Evolutionary conservation across 2,113 vertebrate species (phyloP), one percentile per base, ranked within the genome.

Genomic region (Riparia riparia): DNA sequence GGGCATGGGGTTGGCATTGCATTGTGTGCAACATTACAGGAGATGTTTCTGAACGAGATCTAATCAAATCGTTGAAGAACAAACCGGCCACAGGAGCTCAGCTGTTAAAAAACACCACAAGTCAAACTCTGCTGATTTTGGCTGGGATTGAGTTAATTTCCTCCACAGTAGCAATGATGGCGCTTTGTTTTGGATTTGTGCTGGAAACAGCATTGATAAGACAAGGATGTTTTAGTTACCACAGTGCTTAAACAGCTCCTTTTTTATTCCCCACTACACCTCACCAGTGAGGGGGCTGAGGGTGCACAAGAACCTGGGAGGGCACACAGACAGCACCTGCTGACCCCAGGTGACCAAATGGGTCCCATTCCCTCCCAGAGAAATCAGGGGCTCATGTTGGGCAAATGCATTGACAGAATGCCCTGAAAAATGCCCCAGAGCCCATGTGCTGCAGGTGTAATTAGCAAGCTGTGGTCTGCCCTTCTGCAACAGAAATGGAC

Each of bases 401-500:
- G 13, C 28, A 54, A 47, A 68, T 2, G 3, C 20, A 51, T 1
- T 15, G 6, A 25, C 28, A 69, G 14, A 14, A 9, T 4, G 13
- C 51, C 53, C 61, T 76, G 26, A 44, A 56, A 68, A 68, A 44
- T 2, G 2, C 4, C 32, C 49, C 56, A 85, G 24, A 85, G 24
- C 7, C 32, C 34, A 26, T 0, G 0, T 8, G 20, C 51, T 39
- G 24, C 31, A 69, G 42, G 29, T 12, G 14, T 34, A 19, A 45
- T 8, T 7, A 50, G 57, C 22, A 80, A 77, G 26, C 49, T 45
- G 17, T 10, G 19, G 13, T 18, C 31, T 56, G 53, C 17, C 68
- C 26, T 80, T 60, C 72, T 22, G 18, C 61, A 45, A 49, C 45
- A 26, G 22, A 24, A 45, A 64, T 0, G 2, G n/a, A 13, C 5